Conservation (phyloP, 2,797 vertebrate species). For the Lindbergichthys nudifrons region DNA sequence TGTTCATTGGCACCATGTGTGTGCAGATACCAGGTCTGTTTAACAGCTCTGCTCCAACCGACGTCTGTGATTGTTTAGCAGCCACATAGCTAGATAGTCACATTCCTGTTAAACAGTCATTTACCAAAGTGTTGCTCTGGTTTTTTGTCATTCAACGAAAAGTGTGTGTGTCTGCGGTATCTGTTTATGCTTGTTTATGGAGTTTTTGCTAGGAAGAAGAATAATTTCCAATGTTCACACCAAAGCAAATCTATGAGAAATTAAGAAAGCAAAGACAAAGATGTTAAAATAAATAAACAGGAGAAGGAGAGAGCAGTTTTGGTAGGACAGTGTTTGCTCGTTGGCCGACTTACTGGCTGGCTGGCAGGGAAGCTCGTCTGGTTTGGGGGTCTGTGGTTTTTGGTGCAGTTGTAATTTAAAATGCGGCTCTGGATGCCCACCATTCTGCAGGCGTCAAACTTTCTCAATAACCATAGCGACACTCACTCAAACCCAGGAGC, state of each 20-base stretch:
- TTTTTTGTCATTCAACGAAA: slow-evolving; percentile 57
- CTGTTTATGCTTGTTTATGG: slow-evolving; percentile 58
- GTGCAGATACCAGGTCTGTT: slow-evolving; percentile 61
- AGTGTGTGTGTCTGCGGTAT: slow-evolving; percentile 55
- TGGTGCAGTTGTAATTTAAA: slow-evolving; percentile 80
- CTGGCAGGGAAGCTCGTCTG: slow-evolving; percentile 72
- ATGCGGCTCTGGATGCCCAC: slow-evolving; percentile 74
- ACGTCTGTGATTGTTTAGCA: slow-evolving; percentile 61
- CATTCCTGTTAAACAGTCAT: slow-evolving; percentile 71
- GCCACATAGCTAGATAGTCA: slow-evolving; percentile 64
- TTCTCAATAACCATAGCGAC: slow-evolving; percentile 37
- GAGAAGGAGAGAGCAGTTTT: slow-evolving; percentile 34
- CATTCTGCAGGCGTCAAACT: slow-evolving; percentile 75
- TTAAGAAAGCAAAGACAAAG: slow-evolving; percentile 46
- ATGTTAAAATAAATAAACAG: slow-evolving; percentile 59
- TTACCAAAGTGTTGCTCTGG: slow-evolving; percentile 67
- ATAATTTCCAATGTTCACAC: slow-evolving; percentile 51
- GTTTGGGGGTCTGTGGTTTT: slow-evolving; percentile 81
- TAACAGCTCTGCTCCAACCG: slow-evolving; percentile 55
- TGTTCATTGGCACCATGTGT: slow-evolving; percentile 62
- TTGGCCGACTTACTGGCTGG: slow-evolving; percentile 79
- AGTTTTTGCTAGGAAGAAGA: slow-evolving; percentile 30
- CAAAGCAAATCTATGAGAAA: slow-evolving; percentile 56
- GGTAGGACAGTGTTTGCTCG: slow-evolving; percentile 65
- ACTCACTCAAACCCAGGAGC: slow-evolving; percentile 48